These are phyloP conservation scores for Epizoanthus illoricatus DNA, from an alignment of 92 coral and sea anemone genomes.

Conservation along the genomic window DNA sequence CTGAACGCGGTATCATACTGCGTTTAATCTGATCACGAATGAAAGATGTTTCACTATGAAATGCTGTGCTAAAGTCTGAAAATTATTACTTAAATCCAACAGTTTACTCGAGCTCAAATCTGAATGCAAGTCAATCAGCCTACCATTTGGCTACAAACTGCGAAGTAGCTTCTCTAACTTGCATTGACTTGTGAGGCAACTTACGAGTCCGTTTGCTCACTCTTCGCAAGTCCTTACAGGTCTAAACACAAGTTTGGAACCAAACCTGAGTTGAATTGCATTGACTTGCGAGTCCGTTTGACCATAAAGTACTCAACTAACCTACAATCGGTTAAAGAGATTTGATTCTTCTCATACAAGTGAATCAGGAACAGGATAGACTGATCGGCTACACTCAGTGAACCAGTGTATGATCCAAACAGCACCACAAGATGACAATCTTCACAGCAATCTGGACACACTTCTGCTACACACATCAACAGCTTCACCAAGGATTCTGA, in stretches of 20 bases:
- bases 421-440: constrained; percentile 69
- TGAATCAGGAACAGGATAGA: constrained; percentile 59
- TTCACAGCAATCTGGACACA: constrained; percentile 70
- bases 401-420: constrained; percentile 81
- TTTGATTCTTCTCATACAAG: constrained; percentile 67
- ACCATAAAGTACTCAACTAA: constrained; percentile 10
- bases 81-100: background rate
- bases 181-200: too few relatives aligned
- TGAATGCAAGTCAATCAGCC: background rate
- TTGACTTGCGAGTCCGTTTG: background rate
- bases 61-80: background rate
- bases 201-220: too few relatives aligned
- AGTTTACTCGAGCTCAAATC: too few relatives aligned
- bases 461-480: constrained; percentile 68
- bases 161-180: too few relatives aligned
- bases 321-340: constrained; percentile 60
- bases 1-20: too few relatives aligned
- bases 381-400: constrained; percentile 65
- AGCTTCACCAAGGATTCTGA: constrained; percentile 74
- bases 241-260: background rate
- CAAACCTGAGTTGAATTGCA: background rate
- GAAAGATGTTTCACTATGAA: too few relatives aligned
- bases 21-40: too few relatives aligned
- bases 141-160: too few relatives aligned
- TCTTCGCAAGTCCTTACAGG: too few relatives aligned